Conservation (phyloP, 2,888 invertebrate genomes). For the Dioctria linearis region DNA sequence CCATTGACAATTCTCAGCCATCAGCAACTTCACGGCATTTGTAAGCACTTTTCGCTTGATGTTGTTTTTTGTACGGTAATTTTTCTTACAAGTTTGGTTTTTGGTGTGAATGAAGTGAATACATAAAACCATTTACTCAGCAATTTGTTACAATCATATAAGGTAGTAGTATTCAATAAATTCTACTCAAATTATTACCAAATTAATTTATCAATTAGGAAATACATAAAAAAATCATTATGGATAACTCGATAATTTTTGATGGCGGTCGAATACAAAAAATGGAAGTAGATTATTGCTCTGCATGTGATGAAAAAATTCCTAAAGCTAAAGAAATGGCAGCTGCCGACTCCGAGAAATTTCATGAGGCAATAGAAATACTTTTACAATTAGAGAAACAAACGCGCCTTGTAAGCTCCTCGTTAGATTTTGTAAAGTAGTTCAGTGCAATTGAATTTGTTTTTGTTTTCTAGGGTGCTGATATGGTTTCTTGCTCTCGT, state of each 20-base stretch:
- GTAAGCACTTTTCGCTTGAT: conserved; percentile 25
- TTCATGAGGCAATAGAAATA: conserved; percentile 94
- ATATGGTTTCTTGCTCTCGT: conserved; percentile 94
- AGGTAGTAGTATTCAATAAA: neutral
- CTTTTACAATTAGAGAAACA: conserved; percentile 95
- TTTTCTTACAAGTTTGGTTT: too few species aligned
- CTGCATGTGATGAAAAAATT: conserved; percentile 94
- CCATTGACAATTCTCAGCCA: too few species aligned
- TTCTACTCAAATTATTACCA: neutral
- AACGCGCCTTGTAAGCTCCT: conserved; percentile 84
- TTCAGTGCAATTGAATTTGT: too few species aligned
- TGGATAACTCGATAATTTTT: conserved; percentile 68
- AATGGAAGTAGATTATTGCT: conserved; percentile 97
- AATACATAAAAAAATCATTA: conserved; percentile 51
- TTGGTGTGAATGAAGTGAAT: too few species aligned
- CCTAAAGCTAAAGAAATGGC: conserved; percentile 92
- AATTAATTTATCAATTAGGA: neutral
- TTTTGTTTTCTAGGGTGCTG: conserved; percentile 79
- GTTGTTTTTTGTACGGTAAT: neutral
- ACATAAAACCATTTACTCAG: too few species aligned
- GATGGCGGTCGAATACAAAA: conserved; percentile 81
- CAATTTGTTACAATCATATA: too few species aligned
- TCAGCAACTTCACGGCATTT: conserved; percentile 36
- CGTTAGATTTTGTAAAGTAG: neutral
- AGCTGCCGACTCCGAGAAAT: conserved; percentile 82